Base-by-base conservation (phyloP, 2,797 vertebrate genomes). In the Tolypeutes matacus region DNA sequence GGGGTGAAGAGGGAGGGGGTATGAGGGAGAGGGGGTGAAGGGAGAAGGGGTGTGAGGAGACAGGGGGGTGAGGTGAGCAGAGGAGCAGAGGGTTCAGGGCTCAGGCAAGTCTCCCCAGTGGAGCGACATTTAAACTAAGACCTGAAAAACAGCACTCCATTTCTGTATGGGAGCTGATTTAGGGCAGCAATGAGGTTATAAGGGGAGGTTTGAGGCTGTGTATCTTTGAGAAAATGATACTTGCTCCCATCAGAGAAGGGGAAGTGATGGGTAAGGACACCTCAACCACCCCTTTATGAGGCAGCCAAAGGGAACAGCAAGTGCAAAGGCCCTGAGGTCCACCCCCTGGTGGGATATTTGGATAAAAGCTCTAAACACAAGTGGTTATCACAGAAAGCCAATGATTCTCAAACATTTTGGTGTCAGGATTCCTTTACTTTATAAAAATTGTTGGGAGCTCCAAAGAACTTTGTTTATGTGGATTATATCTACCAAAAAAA, bases 351-450 rank as follows among this genome's bases (percentile, higher is more conserved):
- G 9, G 46, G 12, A 12, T 11, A 89, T 58, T 85, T 34, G 31
- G 15, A 80, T 49, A 80, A 93, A 93, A 27, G 49, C n/a, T 72
- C 46, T 65, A 39, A 73, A 73, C 36, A 72, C 85, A 85, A 51
- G 82, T 82, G 29, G 34, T 51, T n/a, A 20, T 60, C 60, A 36
- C 53, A 77, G 4, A 62, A 88, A 92, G 77, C 34, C 34, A 70
- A 27, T 70, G 53, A 29, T 51, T 83, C 21, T 72, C 81, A 31
- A 80, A 80, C 12, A 23, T 46, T 42, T 62, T 70, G 70, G 34
- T 62, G 62, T 77, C 34, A 53, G 13, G 15, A 76, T 10, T 14
- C 4, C 10, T 75, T 86, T 58, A 64, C 58, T 51, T 60, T 23
- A 49, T 56, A 70, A 64, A 65, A 86, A 62, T 67, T 67, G 76